Evolutionary conservation across 2,888 invertebrate species (phyloP), one percentile per base, ranked within the genome.

Genomic region (Saturnia pavonia): DNA sequence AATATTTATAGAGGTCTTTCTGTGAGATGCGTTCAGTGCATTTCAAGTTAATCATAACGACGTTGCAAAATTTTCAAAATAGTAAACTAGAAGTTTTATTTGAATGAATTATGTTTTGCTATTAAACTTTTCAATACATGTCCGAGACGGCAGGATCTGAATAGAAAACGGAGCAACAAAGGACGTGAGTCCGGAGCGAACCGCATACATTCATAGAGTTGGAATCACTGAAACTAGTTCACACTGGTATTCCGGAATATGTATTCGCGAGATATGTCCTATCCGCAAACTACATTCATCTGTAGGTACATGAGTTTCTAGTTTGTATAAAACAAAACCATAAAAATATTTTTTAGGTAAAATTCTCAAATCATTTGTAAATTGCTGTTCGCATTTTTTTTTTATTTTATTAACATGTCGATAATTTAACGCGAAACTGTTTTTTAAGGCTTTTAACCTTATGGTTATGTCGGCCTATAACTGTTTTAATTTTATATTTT

Each of bases 111-210:
- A 34, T 40, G 40, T 65, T 60, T 65, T 65, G 19, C 40, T 40
- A 40, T 19, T 19, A 40, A 65, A 65, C 63, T 65, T 65, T 65
- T 34, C 63, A 65, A 65, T 22, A 65, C 19, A 65, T 40, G 40
- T 40, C 40, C 63, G 63, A 65, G 63, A 19, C 8, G 73, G 74
- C 74, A 69, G 75, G 74, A 84, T 83, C 73, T 82, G 76, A 80
- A 83, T 80, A 78, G 78, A 80, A 76, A 82, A 78, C 74, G 72
- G 73, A 77, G 76, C 76, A 78, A 82, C 81, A 84, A 81, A 83
- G 78, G 79, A 80, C 74, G 75, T 74, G 74, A 74, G 72, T 73
- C 71, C 70, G 74, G 78, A 82, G 77, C 78, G 78, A 79, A 73
- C 78, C 78, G 76, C 77, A 72, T 72, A 72, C 78, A 74, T 76